Conservation (phyloP, 2,797 vertebrate species). For the Typhlichthys subterraneus region DNA sequence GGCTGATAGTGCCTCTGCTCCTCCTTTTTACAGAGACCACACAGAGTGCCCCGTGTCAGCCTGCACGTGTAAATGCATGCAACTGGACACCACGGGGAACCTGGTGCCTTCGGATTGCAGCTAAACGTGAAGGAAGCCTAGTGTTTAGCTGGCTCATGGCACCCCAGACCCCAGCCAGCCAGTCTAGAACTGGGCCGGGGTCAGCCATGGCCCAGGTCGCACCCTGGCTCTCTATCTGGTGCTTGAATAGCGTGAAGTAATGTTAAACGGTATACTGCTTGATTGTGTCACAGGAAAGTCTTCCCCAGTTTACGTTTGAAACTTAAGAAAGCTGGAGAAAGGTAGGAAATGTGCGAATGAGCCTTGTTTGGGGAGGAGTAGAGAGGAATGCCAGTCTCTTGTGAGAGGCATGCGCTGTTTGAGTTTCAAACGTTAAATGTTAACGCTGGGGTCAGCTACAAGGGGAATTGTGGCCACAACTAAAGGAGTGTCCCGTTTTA, state of each 20-base stretch:
- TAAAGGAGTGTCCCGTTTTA: slow-evolving; percentile 1
- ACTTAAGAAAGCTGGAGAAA: too few species aligned
- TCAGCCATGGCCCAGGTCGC: slow-evolving; percentile 23
- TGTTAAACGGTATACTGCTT: slow-evolving; percentile 3
- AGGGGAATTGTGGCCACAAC: too few species aligned
- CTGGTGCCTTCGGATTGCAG: slow-evolving; percentile 91
- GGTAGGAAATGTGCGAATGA: too few species aligned
- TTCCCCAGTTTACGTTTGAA: too few species aligned
- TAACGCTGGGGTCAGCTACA: too few species aligned
- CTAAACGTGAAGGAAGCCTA: slow-evolving; percentile 59
- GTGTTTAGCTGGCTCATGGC: slow-evolving; percentile 23
- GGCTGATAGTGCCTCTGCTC: neutral
- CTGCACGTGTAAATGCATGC: slow-evolving; percentile 98
- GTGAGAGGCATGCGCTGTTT: too few species aligned
- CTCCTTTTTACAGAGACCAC: slow-evolving; percentile 84
- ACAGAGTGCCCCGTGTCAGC: slow-evolving; percentile 96
- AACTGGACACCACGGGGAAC: slow-evolving; percentile 97
- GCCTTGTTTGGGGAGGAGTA: too few species aligned
- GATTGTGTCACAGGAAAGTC: too few species aligned
- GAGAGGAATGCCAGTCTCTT: too few species aligned
- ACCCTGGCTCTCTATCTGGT: slow-evolving; percentile 29
- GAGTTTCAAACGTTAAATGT: too few species aligned
- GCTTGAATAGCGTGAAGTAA: slow-evolving; percentile 33
- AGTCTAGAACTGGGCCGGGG: slow-evolving; percentile 21
- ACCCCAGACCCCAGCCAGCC: slow-evolving; percentile 3